Evolutionary conservation across 2,113 vertebrate species (phyloP), one percentile per base, ranked within the genome.

Genomic region (Lepus timidus): DNA sequence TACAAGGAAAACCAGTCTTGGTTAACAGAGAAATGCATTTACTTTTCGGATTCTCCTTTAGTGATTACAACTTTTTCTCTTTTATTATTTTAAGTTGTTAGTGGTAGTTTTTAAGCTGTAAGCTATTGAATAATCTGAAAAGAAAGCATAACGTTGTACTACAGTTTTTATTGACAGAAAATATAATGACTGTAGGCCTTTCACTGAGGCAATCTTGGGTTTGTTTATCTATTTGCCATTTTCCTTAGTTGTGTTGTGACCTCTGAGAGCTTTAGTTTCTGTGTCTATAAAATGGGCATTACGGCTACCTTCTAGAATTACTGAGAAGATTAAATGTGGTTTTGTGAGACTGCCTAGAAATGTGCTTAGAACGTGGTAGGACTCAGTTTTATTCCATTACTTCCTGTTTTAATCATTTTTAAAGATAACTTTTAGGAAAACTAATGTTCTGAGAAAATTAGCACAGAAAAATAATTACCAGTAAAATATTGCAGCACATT

Each of bases 41-140:
- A 65, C 64, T 95, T 75, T 89, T 76, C 39, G 85, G 39, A 13
- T 31, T 85, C 12, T 73, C 13, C 39, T 73, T 1, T 39, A 31
- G n/a, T 58, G 19, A 74, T 71, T 67, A 36, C 64, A 83, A 74
- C 39, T 83, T 82, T 88, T 22, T 16, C 44, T 22, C 17, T 5
- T n/a, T 68, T 90, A 74, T 74, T 95, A 90, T 71, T 52, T 85
- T 94, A 31, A 58, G 13, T 75, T 85, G 9, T 91, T 89, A 61
- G 7, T 51, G 44, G 31, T 67, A 62, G 31, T 84, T 87, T 90
- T 89, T 80, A 88, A 95, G n/a, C n/a, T 87, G 70, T 84, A 97
- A 86, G 68, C 90, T 96, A 80, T 31, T 74, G 23, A 22, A 23
- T 83, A 93, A 88, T 87, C 88, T 94, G 81, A 83, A 22, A 88